A percentile compares a stretch with the other conserved stretches of the same genome.
Conservation (phyloP, 2,888 invertebrate genomes). For the Caenorhabditis parvicauda region DNA sequence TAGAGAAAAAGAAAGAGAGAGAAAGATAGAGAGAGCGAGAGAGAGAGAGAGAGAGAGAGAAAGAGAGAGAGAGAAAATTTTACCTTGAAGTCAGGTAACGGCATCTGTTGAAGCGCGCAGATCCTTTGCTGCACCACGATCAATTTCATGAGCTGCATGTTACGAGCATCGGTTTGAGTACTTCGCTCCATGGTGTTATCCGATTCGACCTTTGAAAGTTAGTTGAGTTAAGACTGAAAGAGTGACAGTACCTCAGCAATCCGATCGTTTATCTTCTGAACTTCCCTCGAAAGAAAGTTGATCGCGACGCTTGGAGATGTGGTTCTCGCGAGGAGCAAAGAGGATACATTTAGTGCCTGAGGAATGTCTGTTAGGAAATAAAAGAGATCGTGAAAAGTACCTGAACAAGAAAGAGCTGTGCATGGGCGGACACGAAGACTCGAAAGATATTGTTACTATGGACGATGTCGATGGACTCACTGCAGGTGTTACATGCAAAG, state of each 20-base stretch:
- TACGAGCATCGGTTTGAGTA: slow-evolving; percentile 18
- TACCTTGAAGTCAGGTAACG: slow-evolving; percentile 25
- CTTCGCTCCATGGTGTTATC: too few relatives aligned
- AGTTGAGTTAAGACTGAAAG: too few relatives aligned
- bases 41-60: neutral
- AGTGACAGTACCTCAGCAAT: slow-evolving; percentile 23
- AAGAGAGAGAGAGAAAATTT: neutral
- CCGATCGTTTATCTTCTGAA: slow-evolving; percentile 33
- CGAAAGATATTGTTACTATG: slow-evolving; percentile 27
- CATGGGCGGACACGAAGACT: slow-evolving; percentile 17
- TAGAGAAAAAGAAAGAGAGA: slow-evolving; percentile 3
- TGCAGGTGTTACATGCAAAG: slow-evolving; percentile 15
- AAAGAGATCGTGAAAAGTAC: neutral
- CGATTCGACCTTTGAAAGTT: too few relatives aligned
- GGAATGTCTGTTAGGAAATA: neutral
- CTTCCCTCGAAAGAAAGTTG: slow-evolving; percentile 29
- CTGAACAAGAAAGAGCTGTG: slow-evolving; percentile 27
- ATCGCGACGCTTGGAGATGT: slow-evolving; percentile 31
- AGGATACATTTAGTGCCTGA: slow-evolving; percentile 32
- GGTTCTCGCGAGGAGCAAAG: slow-evolving; percentile 35
- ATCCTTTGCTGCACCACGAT: slow-evolving; percentile 22
- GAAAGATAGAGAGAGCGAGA: slow-evolving; percentile 9
- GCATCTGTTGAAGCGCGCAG: slow-evolving; percentile 18
- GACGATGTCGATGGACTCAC: slow-evolving; percentile 23
- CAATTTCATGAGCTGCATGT: slow-evolving; percentile 23